Evolutionary conservation across 2,888 invertebrate species (phyloP).

Genomic region (Tetragonula carbonaria): DNA sequence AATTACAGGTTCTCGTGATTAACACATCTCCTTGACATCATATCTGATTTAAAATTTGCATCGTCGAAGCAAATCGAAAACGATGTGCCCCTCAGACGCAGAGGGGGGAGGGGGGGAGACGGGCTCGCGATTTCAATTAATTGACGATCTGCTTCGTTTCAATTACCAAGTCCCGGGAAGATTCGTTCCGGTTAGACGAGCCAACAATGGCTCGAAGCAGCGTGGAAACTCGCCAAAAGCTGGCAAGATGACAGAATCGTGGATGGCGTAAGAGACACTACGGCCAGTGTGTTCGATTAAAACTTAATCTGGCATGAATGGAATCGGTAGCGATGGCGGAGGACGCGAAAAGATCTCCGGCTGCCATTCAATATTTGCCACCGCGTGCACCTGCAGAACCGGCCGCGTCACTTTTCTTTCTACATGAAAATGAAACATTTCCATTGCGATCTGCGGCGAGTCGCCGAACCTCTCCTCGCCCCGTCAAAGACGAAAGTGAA

Average conservation of each 20-base stretch:
- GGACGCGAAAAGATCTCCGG: neutral
- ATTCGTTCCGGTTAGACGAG: constrained; percentile 9
- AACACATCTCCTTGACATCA: no score
- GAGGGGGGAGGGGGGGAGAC: no score
- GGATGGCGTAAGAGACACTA: neutral
- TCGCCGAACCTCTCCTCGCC: neutral
- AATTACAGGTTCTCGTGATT: no score
- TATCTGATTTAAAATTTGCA: neutral
- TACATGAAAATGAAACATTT: constrained; percentile 40
- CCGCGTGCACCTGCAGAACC: constrained; percentile 36
- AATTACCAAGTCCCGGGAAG: neutral
- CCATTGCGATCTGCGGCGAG: constrained; percentile 2
- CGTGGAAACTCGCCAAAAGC: constrained; percentile 7
- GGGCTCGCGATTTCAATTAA: neutral
- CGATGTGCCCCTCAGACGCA: no score
- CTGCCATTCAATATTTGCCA: constrained; percentile 37
- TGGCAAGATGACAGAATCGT: constrained; percentile 6
- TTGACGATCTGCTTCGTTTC: neutral
- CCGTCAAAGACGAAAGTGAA: constrained; percentile 42
- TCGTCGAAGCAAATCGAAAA: neutral
- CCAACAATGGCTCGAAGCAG: constrained; percentile 8
- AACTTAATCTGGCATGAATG: constrained; percentile 44
- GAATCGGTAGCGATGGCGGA: neutral
- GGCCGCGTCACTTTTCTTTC: constrained; percentile 42
- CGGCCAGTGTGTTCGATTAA: constrained; percentile 10